Evolutionary conservation across 1,140 invertebrate genomes (phyloP).

Genomic region (Rhyacophila brunnea): DNA sequence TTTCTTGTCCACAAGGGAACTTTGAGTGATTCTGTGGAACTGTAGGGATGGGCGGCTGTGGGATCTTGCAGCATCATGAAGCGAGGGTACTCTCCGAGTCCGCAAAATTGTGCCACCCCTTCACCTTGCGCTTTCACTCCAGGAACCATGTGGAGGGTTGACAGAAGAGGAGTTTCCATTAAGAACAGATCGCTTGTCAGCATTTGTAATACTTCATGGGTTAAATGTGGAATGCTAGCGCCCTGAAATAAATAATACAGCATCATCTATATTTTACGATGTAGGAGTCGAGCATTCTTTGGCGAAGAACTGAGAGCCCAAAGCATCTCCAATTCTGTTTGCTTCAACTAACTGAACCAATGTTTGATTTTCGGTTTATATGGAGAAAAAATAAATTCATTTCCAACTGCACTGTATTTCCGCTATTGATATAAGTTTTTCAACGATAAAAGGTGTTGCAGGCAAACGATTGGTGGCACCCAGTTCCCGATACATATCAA

Average conservation of each 20-base stretch:
- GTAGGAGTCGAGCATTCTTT: too few relatives aligned
- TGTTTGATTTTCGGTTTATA: too few relatives aligned
- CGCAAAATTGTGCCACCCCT: conserved; percentile 56
- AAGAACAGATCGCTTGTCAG: conserved; percentile 47
- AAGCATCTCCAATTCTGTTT: too few relatives aligned
- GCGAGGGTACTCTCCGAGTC: conserved; percentile 57
- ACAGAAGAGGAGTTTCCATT: conserved; percentile 56
- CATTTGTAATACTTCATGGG: conserved; percentile 60
- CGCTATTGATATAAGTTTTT: too few relatives aligned
- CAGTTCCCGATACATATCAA: too few relatives aligned
- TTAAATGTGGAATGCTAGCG: conserved; percentile 63
- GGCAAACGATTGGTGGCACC: too few relatives aligned
- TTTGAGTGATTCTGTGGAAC: conserved; percentile 57
- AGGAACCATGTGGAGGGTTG: conserved; percentile 51
- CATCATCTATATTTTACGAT: too few relatives aligned
- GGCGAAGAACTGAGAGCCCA: too few relatives aligned
- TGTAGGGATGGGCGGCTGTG: conserved; percentile 49
- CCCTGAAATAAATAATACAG: conserved; percentile 50
- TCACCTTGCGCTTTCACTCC: conserved; percentile 48
- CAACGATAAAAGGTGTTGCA: too few relatives aligned
- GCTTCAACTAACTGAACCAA: too few relatives aligned
- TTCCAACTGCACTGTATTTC: too few relatives aligned
- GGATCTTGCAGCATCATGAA: conserved; percentile 66
- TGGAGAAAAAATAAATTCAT: too few relatives aligned
- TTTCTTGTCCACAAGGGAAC: conserved; percentile 62